Percentiles rank a stretch among this genome's conserved stretches.
These are phyloP conservation scores for Synergus laeviventris DNA, from an alignment of 2,888 invertebrate genomes.

Conservation along the genomic window DNA sequence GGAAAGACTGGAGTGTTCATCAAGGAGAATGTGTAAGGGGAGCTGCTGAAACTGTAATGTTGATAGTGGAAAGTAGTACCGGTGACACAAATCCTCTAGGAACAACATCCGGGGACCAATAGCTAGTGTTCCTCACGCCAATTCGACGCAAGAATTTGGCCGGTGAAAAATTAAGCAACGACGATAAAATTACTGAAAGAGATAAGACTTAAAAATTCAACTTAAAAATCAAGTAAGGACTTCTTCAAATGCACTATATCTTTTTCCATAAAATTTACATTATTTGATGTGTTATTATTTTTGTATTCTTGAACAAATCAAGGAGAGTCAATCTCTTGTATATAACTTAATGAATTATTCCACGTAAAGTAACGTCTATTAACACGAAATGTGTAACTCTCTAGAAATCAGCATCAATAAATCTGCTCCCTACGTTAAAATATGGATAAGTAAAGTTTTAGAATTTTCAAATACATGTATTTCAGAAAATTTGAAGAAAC, in stretches of 20 bases:
- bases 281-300: not conserved
- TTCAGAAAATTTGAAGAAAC: not conserved
- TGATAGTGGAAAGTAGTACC: conserved; percentile 85
- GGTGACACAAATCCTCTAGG: conserved; percentile 66
- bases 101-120: conserved; percentile 69
- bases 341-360: not conserved
- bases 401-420: not conserved
- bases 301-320: not conserved
- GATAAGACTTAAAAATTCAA: conserved; percentile 13
- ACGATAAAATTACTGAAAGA: not conserved
- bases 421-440: not conserved
- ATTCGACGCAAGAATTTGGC: conserved; percentile 57
- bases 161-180: not conserved
- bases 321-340: not conserved
- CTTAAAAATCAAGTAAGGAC: not conserved
- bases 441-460: not conserved
- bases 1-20: conserved; percentile 92
- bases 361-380: not conserved
- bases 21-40: conserved; percentile 90
- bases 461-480: not conserved
- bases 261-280: not conserved
- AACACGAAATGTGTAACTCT: not conserved
- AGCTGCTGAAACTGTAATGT: conserved; percentile 88
- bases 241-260: not conserved
- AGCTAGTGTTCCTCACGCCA: conserved; percentile 68